phyloP scores from a whole-genome alignment of 2,113 vertebrate species.

The Leucopsar rothschildi region DNA sequence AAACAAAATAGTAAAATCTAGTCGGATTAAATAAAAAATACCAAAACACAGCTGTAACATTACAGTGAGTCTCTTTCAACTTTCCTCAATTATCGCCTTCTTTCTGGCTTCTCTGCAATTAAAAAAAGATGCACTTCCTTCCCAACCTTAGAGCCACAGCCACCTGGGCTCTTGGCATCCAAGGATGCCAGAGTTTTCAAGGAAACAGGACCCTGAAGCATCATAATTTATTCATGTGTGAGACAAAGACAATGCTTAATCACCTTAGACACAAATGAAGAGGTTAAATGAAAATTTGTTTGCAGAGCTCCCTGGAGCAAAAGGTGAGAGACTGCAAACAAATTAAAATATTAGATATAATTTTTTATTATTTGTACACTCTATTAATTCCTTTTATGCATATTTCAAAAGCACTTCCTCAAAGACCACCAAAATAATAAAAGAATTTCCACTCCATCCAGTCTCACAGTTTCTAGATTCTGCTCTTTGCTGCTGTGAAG shows the following conservation, averaged over 20 bases:
- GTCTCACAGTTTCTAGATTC: background rate
- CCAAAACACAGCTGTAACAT: background rate
- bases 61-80: background rate
- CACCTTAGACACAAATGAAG: background rate
- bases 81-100: background rate
- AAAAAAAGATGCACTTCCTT: background rate
- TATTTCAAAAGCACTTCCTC: background rate
- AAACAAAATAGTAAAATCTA: background rate
- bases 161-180: background rate
- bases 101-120: background rate
- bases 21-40: background rate
- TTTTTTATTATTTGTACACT: background rate
- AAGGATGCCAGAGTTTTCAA: background rate
- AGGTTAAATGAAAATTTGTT: background rate
- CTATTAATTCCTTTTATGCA: background rate
- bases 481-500: background rate
- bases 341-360: background rate
- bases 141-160: background rate
- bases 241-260: background rate
- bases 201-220: background rate
- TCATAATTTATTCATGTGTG: background rate
- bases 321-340: background rate
- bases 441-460: background rate
- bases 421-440: background rate
- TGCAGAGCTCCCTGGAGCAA: background rate